phyloP scores from a whole-genome alignment of 2,797 vertebrate genomes.

The Hylomyscus alleni region DNA sequence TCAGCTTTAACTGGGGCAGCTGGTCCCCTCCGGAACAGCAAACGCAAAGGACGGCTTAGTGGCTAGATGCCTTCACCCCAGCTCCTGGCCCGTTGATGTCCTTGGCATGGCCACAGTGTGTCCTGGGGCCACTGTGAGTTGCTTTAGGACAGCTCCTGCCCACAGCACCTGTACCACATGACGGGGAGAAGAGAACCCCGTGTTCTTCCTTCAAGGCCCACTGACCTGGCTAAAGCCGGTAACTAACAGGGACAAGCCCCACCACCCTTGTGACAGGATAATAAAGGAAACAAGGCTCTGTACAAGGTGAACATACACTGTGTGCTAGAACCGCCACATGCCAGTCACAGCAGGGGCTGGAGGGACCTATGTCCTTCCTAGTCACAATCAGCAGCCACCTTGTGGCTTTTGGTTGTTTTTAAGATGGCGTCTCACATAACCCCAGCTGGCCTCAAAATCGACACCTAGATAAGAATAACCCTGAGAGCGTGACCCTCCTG shows the following conservation, averaged over 20 bases:
- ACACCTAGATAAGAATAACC: not conserved
- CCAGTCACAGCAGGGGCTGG: not conserved
- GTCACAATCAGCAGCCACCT: not conserved
- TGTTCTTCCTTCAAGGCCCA: not conserved
- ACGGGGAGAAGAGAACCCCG: not conserved
- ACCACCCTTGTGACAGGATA: not conserved
- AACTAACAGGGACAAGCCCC: not conserved
- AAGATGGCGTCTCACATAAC: not conserved
- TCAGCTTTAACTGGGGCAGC: no score
- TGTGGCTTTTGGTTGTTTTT: not conserved
- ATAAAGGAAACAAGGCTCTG: not conserved
- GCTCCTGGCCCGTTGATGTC: not conserved
- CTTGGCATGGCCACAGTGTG: not conserved
- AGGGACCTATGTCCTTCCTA: not conserved
- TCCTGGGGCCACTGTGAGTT: rapidly evolving
- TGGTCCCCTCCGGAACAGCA: no score
- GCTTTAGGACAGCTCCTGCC: not conserved
- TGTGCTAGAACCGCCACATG: not conserved
- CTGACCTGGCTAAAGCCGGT: not conserved
- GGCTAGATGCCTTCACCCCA: not conserved
- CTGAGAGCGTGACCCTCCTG: not conserved
- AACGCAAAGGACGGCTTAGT: rapidly evolving
- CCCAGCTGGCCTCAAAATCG: not conserved
- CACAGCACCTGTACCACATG: no score
- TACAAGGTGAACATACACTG: rapidly evolving